Evolutionary conservation across 2,797 vertebrate species (phyloP), one percentile per base, ranked within the genome.

Genomic region (Microchirus variegatus): DNA sequence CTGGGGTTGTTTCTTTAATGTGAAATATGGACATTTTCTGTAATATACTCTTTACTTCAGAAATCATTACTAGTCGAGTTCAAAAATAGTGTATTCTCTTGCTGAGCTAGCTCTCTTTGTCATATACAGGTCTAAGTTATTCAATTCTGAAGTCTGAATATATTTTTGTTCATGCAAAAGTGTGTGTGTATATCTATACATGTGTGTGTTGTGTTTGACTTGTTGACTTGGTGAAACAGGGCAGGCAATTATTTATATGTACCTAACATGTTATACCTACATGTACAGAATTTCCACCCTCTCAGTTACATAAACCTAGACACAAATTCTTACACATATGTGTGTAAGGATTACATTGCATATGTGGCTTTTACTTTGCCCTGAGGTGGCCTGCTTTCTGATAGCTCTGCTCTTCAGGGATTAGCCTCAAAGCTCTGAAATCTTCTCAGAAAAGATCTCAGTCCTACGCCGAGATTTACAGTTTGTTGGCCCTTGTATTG

Each of bases 401-500:
- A 83, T 81, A 19, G 53, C 82, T 69, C 77, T 76, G 59, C 80
- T 77, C 58, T 87, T 74, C 60, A 73, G 75, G 83, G 93, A 92
- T 93, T 94, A 89, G 67, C 36, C 77, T 70, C 72, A 81, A 83
- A 83, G 78, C 77, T 80, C 38, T 69, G 50, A 56, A 57, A 71
- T 70, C 65, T 73, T 73, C 76, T 70, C 61, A 52, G 64, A 52
- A 65, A 69, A 78, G 42, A 73, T 67, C 76, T 77, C 84, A 65
- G 73, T 54, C 66, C 63, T 61, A 35, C 49, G 16, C 53, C 53
- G 18, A 87, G 88, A 79, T 85, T 91, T 81, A 75, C 44, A 38
- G 53, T 60, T 60, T 76, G 67, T 80, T 76, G 62, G 48, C 64
- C 78, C 45, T 42, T 46, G 51, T 75, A n/a, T 53, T 22, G 51